Percentiles rank a stretch among this genome's conserved stretches.
These are phyloP conservation scores for Polymixis flavicincta DNA, from an alignment of 2,888 invertebrate species.

Conservation along the genomic window DNA sequence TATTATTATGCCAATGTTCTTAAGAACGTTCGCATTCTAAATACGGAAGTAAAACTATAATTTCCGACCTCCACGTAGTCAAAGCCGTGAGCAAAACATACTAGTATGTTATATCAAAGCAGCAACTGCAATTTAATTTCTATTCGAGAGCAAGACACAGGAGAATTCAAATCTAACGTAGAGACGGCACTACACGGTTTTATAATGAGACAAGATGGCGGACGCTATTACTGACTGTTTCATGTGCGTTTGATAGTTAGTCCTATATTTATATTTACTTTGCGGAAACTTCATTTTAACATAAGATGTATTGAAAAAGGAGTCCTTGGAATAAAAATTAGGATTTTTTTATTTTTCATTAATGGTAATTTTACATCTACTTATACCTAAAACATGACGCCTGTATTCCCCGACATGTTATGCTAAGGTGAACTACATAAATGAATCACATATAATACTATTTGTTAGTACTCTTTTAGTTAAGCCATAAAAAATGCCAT, in stretches of 20 bases:
- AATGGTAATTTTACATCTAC: not conserved
- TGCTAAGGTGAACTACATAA: not conserved
- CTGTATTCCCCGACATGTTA: not conserved
- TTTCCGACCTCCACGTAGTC: not conserved
- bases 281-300: not conserved
- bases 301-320: not conserved
- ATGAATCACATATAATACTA: too few species aligned
- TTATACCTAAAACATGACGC: not conserved
- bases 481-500: too few species aligned
- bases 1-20: too few species aligned
- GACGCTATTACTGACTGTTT: conserved; percentile 6
- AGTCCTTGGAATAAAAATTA: too few species aligned
- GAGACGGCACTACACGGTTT: conserved; percentile 14
- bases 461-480: too few species aligned
- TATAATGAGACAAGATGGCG: conserved; percentile 47
- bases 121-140: not conserved
- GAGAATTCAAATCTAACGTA: conserved; percentile 24
- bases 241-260: not conserved
- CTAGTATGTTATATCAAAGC: not conserved
- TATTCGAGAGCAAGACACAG: conserved; percentile 29
- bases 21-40: too few species aligned
- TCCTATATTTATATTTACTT: not conserved
- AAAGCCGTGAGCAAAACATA: not conserved
- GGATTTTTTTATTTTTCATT: not conserved
- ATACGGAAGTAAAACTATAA: too few species aligned